Evolutionary conservation across 2,797 vertebrate genomes (phyloP).

Genomic region (Scarus forsteni): DNA sequence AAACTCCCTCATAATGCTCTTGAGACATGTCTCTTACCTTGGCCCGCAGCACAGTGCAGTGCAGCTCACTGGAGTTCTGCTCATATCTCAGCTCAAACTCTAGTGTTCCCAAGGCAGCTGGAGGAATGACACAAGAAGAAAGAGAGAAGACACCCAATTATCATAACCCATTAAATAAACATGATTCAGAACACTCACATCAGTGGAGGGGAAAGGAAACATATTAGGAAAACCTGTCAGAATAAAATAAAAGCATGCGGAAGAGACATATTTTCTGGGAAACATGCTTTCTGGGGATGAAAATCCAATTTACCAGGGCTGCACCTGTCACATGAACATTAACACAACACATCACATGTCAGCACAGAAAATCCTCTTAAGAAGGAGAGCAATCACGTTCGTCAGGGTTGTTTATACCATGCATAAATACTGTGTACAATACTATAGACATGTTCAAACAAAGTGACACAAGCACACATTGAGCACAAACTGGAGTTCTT

Average conservation of each 20-base stretch:
- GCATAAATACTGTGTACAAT: background rate
- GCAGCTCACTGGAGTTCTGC: slow-evolving; percentile 83
- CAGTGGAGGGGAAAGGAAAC: background rate
- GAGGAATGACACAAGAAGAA: background rate
- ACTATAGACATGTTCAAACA: background rate
- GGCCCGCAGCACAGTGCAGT: slow-evolving; percentile 86
- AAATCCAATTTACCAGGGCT: slow-evolving; percentile 37
- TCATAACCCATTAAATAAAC: slow-evolving; percentile 3
- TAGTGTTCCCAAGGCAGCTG: slow-evolving; percentile 87
- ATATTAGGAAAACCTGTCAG: slow-evolving; percentile 8
- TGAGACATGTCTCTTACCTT: slow-evolving; percentile 75
- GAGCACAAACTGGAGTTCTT: background rate
- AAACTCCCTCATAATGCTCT: background rate
- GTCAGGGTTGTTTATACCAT: background rate
- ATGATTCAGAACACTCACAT: background rate
- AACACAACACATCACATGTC: slow-evolving; percentile 28
- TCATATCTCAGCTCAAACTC: slow-evolving; percentile 89
- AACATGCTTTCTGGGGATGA: background rate
- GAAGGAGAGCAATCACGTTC: slow-evolving; percentile 1
- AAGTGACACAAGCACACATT: slow-evolving; percentile 2
- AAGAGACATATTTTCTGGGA: background rate
- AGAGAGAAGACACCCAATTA: slow-evolving; percentile 12
- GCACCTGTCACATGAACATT: slow-evolving; percentile 21
- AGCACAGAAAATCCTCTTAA: slow-evolving; percentile 26
- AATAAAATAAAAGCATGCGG: slow-evolving; percentile 22